Percentiles rank a stretch among this genome's conserved stretches.
Evolutionary conservation across 2,113 vertebrate species (phyloP).

Genomic region (Thomomys bottae): DNA sequence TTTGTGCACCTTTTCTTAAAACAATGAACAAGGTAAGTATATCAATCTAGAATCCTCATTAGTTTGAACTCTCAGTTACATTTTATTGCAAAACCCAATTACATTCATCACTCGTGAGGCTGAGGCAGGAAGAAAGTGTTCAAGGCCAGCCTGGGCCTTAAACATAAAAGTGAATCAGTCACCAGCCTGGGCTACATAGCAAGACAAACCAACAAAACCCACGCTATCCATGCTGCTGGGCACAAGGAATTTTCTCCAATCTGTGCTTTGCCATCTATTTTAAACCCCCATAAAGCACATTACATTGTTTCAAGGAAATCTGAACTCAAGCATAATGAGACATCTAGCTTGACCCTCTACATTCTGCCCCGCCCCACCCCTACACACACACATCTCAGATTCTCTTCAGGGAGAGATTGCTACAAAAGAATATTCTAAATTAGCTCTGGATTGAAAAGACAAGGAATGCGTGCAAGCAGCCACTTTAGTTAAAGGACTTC

Average conservation of each 20-base stretch:
- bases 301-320: conserved; percentile 53
- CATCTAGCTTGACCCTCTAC: conserved; percentile 19
- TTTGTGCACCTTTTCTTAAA: background rate
- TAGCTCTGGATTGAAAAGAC: conserved; percentile 23
- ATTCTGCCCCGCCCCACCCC: background rate
- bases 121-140: too few relatives aligned
- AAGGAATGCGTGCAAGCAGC: background rate
- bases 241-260: conserved; percentile 53
- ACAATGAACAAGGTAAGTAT: background rate
- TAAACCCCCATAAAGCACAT: conserved; percentile 43
- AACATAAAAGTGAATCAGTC: too few relatives aligned
- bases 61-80: background rate
- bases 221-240: background rate
- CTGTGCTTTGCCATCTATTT: conserved; percentile 3
- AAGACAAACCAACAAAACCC: conserved; percentile 32
- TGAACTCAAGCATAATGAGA: conserved; percentile 47
- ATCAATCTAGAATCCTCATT: background rate
- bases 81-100: background rate
- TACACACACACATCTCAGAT: background rate
- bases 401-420: background rate
- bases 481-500: background rate
- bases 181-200: too few relatives aligned
- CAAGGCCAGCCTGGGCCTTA: too few relatives aligned
- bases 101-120: background rate
- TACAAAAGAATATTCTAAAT: conserved; percentile 37